Percentiles rank a stretch among this genome's conserved stretches.
Conservation (phyloP, 2,113 vertebrate species). For the Varanus komodoensis region DNA sequence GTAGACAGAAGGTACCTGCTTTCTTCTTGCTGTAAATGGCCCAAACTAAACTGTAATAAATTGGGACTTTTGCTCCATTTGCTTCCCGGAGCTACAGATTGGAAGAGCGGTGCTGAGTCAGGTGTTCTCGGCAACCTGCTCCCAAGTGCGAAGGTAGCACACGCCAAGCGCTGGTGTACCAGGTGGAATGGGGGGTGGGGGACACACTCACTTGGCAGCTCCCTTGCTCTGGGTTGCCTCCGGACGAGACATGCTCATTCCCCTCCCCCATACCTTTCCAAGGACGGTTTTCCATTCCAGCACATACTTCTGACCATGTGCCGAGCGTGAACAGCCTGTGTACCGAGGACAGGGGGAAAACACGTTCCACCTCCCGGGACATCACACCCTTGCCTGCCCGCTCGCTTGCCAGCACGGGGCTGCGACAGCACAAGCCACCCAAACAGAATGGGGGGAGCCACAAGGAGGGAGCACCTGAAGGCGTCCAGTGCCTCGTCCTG, state of each 20-base stretch:
- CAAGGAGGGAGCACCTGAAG: slow-evolving; percentile 6
- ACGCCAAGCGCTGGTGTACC: slow-evolving; percentile 7
- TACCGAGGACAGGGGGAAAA: neutral
- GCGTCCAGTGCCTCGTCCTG: slow-evolving; percentile 47
- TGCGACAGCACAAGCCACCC: slow-evolving; percentile 78
- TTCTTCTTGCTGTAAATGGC: slow-evolving; percentile 54
- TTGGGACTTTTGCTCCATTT: slow-evolving; percentile 48
- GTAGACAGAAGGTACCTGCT: slow-evolving; percentile 40
- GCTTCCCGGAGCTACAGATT: slow-evolving; percentile 50
- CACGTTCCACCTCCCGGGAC: slow-evolving; percentile 74
- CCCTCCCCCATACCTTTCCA: slow-evolving; percentile 62
- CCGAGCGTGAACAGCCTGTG: slow-evolving; percentile 60
- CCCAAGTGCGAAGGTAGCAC: slow-evolving; percentile 50
- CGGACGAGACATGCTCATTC: slow-evolving; percentile 66
- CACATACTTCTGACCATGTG: slow-evolving; percentile 68
- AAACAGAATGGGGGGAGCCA: slow-evolving; percentile 69
- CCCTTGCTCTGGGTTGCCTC: slow-evolving; percentile 59
- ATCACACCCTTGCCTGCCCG: slow-evolving; percentile 69
- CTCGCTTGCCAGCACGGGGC: slow-evolving; percentile 68
- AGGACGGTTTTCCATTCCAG: slow-evolving; percentile 75
- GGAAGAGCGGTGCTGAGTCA: slow-evolving; percentile 61
- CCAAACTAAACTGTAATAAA: slow-evolving; percentile 46
- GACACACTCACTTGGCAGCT: slow-evolving; percentile 62
- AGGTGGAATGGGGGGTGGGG: slow-evolving; percentile 55
- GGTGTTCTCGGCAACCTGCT: slow-evolving; percentile 33